Evolutionary conservation across 2,888 invertebrate species (phyloP).

Genomic region (Drosophila bunnanda): DNA sequence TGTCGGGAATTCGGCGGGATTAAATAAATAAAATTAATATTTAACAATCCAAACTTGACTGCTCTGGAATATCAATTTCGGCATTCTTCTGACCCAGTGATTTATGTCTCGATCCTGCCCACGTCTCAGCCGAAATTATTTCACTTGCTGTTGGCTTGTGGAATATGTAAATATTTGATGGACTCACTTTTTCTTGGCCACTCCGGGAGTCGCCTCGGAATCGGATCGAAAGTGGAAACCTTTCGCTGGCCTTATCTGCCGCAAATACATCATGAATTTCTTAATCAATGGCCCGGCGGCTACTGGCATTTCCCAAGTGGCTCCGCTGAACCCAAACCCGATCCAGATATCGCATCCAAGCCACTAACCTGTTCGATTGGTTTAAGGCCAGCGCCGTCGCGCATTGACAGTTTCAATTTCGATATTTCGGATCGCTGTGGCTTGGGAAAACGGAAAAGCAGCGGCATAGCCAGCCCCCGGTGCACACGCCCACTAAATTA

Average conservation of each 20-base stretch:
- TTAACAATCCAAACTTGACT: constrained; percentile 19
- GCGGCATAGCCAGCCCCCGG: constrained; percentile 20
- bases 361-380: constrained; percentile 42
- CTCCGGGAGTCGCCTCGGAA: constrained; percentile 9
- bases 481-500: constrained; percentile 78
- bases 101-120: constrained; percentile 45
- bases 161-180: constrained; percentile 53
- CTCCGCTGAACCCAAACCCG: constrained; percentile 49
- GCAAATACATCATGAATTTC: constrained; percentile 74
- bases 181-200: constrained; percentile 32
- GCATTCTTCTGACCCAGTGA: constrained; percentile 23
- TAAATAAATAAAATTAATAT: constrained; percentile 39
- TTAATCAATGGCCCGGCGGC: constrained; percentile 65
- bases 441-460: constrained; percentile 62
- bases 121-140: constrained; percentile 38
- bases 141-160: constrained; percentile 24
- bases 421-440: constrained; percentile 36
- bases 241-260: constrained; percentile 62
- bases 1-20: constrained; percentile 3
- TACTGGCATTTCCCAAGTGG: constrained; percentile 76
- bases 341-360: constrained; percentile 48
- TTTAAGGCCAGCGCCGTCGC: constrained; percentile 22
- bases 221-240: constrained; percentile 45
- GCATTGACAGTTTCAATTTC: constrained; percentile 74
- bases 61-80: constrained; percentile 9